A percentile compares a stretch with the other conserved stretches of the same genome.
These are phyloP conservation scores for Temnothorax ravouxi DNA, from an alignment of 2,888 invertebrate species.

Conservation along the genomic window DNA sequence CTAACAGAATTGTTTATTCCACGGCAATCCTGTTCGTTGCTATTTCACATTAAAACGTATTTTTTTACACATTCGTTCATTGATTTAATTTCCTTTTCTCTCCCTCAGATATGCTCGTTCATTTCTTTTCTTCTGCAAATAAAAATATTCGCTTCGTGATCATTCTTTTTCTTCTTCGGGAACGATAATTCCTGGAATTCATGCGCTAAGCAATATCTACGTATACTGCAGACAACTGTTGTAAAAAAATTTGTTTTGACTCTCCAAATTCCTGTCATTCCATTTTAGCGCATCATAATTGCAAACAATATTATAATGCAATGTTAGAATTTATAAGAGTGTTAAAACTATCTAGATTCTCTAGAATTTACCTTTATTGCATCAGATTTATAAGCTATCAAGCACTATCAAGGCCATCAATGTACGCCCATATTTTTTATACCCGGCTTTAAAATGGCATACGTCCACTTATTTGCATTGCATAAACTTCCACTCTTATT, in stretches of 20 bases:
- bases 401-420: neutral
- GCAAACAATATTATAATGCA: neutral
- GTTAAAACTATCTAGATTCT: neutral
- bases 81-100: neutral
- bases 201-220: neutral
- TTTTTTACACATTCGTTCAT: neutral
- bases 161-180: neutral
- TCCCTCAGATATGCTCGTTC: neutral
- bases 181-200: slow-evolving; percentile 4
- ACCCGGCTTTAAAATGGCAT: neutral
- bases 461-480: neutral
- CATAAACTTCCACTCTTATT: neutral
- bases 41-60: slow-evolving; percentile 15
- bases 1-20: slow-evolving; percentile 35
- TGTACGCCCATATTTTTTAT: neutral
- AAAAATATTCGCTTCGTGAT: slow-evolving; percentile 16
- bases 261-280: neutral
- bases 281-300: neutral
- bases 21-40: neutral
- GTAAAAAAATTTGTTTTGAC: neutral
- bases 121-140: slow-evolving; percentile 4
- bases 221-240: neutral
- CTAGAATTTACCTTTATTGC: neutral
- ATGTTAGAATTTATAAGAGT: neutral
- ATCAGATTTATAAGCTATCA: neutral